These are phyloP conservation scores for Drosophila yakuba DNA, from an alignment of 1,140 invertebrate species.

Conservation along the genomic window DNA sequence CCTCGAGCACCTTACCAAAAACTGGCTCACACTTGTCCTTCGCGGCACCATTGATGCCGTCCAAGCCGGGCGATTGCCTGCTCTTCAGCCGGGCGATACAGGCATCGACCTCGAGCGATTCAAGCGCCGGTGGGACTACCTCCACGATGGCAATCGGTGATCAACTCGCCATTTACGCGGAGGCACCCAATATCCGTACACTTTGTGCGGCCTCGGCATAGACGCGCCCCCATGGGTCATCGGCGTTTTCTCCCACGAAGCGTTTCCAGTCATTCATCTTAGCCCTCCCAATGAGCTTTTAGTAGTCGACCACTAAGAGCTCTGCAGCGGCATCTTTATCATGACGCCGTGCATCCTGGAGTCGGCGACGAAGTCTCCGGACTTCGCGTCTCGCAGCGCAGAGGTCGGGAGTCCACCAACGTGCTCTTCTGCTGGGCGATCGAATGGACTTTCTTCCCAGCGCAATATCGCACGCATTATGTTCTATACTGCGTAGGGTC, in stretches of 20 bases:
- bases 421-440: not conserved
- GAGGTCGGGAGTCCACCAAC: constrained; percentile 23
- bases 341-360: constrained; percentile 16
- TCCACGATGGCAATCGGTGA: too few species aligned
- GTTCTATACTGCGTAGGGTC: not conserved
- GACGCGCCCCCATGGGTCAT: too few species aligned
- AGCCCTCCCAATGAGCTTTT: constrained; percentile 22
- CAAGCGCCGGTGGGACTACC: too few species aligned
- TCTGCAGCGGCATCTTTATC: not conserved
- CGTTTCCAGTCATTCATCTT: constrained; percentile 31
- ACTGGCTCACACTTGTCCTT: too few species aligned
- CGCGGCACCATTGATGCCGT: too few species aligned
- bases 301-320: constrained; percentile 8
- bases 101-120: too few species aligned
- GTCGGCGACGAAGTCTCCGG: constrained; percentile 24
- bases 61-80: too few species aligned
- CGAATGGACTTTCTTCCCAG: not conserved
- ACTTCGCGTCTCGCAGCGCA: constrained; percentile 7
- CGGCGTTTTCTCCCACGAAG: constrained; percentile 1
- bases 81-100: too few species aligned
- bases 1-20: too few species aligned
- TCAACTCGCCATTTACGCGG: too few species aligned
- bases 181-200: too few species aligned
- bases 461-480: not conserved
- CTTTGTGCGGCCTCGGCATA: too few species aligned